Base-by-base conservation (phyloP, 2,113 vertebrate genomes). In the Gavialis gangeticus region DNA sequence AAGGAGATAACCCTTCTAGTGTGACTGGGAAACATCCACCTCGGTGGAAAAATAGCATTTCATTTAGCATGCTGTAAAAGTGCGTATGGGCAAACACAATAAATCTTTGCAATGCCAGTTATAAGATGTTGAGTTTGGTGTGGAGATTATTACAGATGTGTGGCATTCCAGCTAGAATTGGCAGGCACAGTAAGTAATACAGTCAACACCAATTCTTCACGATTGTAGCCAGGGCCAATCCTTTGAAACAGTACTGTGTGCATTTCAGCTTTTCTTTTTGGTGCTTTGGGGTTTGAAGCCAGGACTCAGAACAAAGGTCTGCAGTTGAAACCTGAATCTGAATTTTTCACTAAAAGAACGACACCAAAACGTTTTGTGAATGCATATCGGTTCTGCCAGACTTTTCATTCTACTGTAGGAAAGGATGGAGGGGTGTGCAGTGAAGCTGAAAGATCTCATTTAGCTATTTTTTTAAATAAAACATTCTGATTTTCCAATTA, bases 21-120 rank as follows among this genome's bases (percentile, higher is more conserved):
- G 37, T 57, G 80, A 79, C 25, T 83, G 83, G 92, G 91, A 92
- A 79, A 67, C 73, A 83, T 91, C 75, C 37, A 1, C 63, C 78
- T 71, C 3, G 63, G 85, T 22, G 67, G 66, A 80, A 75, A 94
- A 57, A 54, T 28, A 81, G 2, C 16, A 19, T 28, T 6, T 0
- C 4, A 12, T 85, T 92, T 60, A 92, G 30, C 37, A 62, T 84
- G 66, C 63, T 79, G 60, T n/a, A 34, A 66, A 55, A 62, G n/a
- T 58, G 12, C 1, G 62, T 24, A 5, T 6, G 22, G 69, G 58
- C 84, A 73, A 56, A 28, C 37, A 13, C 67, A 79, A 86, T 56
- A 37, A 89, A 67, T 60, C 16, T 4, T 12, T 37, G 6, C 58
- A 59, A 46, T 30, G 10, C 11, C 4, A 5, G 4, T 2, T 30